phyloP scores from a whole-genome alignment of 2,888 invertebrate species.

The Pollenia angustigena region DNA sequence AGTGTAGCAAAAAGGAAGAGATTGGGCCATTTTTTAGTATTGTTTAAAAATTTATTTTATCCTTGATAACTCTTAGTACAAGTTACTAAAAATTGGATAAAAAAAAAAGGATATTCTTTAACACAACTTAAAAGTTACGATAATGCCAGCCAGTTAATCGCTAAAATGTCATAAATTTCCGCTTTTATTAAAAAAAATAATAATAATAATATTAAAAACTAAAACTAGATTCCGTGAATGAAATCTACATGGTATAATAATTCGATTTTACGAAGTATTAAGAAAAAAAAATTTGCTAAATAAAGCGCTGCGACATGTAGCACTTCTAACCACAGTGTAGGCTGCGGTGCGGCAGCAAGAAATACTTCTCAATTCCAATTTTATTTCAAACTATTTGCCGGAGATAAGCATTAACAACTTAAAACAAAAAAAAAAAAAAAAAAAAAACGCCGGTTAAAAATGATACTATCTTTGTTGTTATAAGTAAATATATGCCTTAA shows the following conservation, averaged over 20 bases:
- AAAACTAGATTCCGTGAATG: no score
- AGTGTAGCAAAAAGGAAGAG: no score
- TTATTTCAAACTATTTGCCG: slow-evolving; percentile 64
- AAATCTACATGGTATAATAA: not conserved
- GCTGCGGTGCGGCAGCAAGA: not conserved
- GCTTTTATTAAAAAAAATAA: no score
- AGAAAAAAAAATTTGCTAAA: slow-evolving; percentile 4
- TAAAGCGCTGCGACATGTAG: not conserved
- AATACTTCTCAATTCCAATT: slow-evolving; percentile 50
- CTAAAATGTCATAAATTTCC: no score
- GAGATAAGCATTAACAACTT: slow-evolving; percentile 52
- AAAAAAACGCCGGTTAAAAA: slow-evolving; percentile 58
- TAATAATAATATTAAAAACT: no score
- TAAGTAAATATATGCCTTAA: slow-evolving; percentile 40
- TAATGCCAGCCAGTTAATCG: no score
- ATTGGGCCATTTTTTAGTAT: no score
- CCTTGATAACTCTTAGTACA: no score
- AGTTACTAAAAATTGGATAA: no score
- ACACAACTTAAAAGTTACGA: no score
- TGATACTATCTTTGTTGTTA: slow-evolving; percentile 54
- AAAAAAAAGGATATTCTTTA: no score
- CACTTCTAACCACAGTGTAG: slow-evolving; percentile 21
- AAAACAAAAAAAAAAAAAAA: slow-evolving; percentile 42
- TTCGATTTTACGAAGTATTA: slow-evolving; percentile 13
- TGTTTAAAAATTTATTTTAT: no score